Base-by-base conservation (phyloP, 2,888 invertebrate species). In the Sphecodes monilicornis region DNA sequence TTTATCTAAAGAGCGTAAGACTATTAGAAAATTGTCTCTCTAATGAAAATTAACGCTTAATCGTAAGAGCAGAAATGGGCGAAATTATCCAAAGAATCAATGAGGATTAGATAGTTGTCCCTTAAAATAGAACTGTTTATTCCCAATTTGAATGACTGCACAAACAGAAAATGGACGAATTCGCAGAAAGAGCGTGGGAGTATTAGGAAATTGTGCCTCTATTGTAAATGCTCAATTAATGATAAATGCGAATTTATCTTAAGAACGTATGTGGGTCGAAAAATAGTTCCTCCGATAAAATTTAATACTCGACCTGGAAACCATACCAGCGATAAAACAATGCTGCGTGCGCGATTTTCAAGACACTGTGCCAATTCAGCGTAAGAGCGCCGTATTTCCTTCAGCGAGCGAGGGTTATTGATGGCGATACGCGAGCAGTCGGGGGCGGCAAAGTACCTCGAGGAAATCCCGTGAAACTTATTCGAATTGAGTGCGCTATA, bases 391-490 rank as follows among this genome's bases (percentile, higher is more conserved):
- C 36, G 66, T 66, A 66, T 66, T 71, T 46, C 70, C 46, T 46
- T 32, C 43, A 1, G 41, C 64, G 43, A 64, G 29, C 64, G 29
- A 2, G 18, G 18, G 43, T 50, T 26, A 69, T 72, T 72, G 76
- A 83, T 69, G 41, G 36, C 29, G 36, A n/a, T 6, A 32, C 46
- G 46, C 41, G 60, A 11, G 32, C 6, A 32, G 72, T 84, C 72
- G 83, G 71, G 73, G 79, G 76, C 60, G 76, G 29, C 29, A 57
- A 72, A 83, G 41, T 60, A 78, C 75, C 83, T 78, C 74, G 84
- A 11, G 71, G 69, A 84, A 86, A 88, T 80, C 86, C 86, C 80
- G 79, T 76, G 76, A 69, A 72, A 68, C 73, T 82, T 78, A 86
- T 78, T 80, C 73, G 76, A 75, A 78, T 86, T 78, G 64, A 84